Base-by-base conservation (phyloP, 2,888 invertebrate species). In the Neocrepidodera transversa region DNA sequence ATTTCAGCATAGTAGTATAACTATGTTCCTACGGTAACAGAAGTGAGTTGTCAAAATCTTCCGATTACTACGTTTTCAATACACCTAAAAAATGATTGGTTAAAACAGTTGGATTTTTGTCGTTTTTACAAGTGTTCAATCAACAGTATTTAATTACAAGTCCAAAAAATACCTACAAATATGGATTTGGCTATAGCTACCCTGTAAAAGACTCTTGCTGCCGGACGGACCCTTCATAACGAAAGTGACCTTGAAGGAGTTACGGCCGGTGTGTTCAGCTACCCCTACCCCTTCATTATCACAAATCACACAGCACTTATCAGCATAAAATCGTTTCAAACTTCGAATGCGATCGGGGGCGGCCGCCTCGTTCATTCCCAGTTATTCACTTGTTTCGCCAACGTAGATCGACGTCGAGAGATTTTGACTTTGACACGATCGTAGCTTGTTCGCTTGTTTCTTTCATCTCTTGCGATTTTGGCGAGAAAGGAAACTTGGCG, bases 271-370 rank as follows among this genome's bases (percentile, higher is more conserved):
- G 53, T 35, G 45, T 20, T 43, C 38, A 40, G 16, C 43, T 14
- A 67, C 68, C 69, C 66, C 70, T 60, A 64, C 60, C 54, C 64
- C 66, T 64, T 73, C 72, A 75, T 75, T 74, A 74, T 71, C 74
- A 74, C 72, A 71, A 71, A 68, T 69, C 64, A 63, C 62, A 63
- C 58, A 58, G 69, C 71, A 71, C 72, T 72, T 73, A 74, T 73
- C 71, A 72, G 65, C 66, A 65, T 58, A 62, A 68, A 32, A 71
- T 71, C 71, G 68, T 64, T 42, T 23, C 16, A n/a, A n/a, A 18
- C 43, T 20, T 13, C 11, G 7, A 43, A 18, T 20, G 45, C 45
- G 58, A 49, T 45, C 50, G 43, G 16, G 30, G 43, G 20, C 36
- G 55, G 58, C 30, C 32, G 6, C 18, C 6, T 38, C 23, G 50